Base-by-base conservation (phyloP, 2,797 vertebrate genomes). In the Mastacembelus armatus region DNA sequence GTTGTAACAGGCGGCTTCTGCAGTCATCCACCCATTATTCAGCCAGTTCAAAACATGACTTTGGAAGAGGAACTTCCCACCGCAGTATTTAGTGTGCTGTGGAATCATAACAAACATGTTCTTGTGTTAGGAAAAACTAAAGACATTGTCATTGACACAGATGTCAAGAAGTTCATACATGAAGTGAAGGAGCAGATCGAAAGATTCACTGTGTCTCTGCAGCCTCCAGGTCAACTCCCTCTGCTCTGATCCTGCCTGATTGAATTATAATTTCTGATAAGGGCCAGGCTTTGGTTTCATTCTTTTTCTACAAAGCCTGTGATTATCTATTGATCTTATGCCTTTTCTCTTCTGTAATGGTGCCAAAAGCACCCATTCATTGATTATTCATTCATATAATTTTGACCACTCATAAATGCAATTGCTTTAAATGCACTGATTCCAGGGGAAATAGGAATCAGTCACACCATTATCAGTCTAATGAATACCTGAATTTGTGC, bases 191-290 rank as follows among this genome's bases (percentile, higher is more conserved):
- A 22, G 22, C 22, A 4, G 22, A 4, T 7, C 39, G 26, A 18
- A 10, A 21, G 11, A 38, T 24, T 44, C 7, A 21, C 18, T 24
- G 11, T 8, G 39, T n/a, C 26, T n/a, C n/a, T n/a, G n/a, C n/a
- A n/a, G n/a, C n/a, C n/a, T n/a, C n/a, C n/a, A n/a, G n/a, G n/a
- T n/a, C n/a, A n/a, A n/a, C 12, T 63, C 26, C 33, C 52, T 59
- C 59, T n/a, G 36, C 48, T 51, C 38, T 43, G 57, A 71, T 64
- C 19, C 48, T 32, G 32, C 16, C 48, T 51, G 67, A 71, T 56
- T 77, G 12, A 47, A 83, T 83, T 74, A 18, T 27, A 27, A 57
- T 66, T 27, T 57, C 22, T 71, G 51, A 71, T 66, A 36, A 35
- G 49, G 45, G 12, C 12, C 3, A 27, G 18, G 10, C 42, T 47